Conservation (phyloP, 2,888 invertebrate species). For the Ochropacha duplaris region DNA sequence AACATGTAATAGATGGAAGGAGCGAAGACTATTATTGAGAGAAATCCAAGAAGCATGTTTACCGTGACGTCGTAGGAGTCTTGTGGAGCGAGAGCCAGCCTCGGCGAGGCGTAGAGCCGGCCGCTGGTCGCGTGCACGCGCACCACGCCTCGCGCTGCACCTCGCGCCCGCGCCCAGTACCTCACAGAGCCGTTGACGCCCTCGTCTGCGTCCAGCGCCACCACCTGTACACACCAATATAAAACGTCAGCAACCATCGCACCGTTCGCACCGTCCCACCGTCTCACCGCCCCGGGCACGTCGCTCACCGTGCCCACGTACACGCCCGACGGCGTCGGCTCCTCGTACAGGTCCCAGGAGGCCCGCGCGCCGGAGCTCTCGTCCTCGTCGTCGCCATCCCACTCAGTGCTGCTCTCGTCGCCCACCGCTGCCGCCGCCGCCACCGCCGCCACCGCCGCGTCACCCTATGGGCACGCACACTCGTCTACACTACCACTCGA, state of each 20-base stretch:
- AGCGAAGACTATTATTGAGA: too few species aligned
- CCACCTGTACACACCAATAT: constrained; percentile 86
- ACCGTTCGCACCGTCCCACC: background rate
- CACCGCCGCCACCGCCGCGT: constrained; percentile 17
- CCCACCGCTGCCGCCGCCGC: background rate
- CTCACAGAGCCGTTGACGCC: constrained; percentile 92
- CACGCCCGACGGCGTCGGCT: constrained; percentile 32
- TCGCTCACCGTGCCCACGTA: constrained; percentile 59
- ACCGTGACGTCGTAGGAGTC: constrained; percentile 55
- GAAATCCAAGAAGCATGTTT: background rate
- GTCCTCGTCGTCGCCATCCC: constrained; percentile 57
- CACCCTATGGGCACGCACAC: constrained; percentile 23
- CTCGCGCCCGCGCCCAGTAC: constrained; percentile 87
- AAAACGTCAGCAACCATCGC: background rate
- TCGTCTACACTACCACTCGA: constrained; percentile 1
- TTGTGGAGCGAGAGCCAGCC: constrained; percentile 85
- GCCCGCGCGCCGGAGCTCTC: constrained; percentile 47
- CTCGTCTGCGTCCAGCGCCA: constrained; percentile 92
- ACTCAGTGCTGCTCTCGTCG: constrained; percentile 52
- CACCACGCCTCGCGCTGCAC: constrained; percentile 90
- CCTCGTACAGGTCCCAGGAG: constrained; percentile 48
- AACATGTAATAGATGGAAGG: too few species aligned
- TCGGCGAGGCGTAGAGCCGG: constrained; percentile 88
- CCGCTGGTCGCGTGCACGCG: constrained; percentile 92
- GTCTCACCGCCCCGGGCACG: background rate